Conservation (phyloP, 2,113 vertebrate genomes). For the Muntiacus muntjak region DNA sequence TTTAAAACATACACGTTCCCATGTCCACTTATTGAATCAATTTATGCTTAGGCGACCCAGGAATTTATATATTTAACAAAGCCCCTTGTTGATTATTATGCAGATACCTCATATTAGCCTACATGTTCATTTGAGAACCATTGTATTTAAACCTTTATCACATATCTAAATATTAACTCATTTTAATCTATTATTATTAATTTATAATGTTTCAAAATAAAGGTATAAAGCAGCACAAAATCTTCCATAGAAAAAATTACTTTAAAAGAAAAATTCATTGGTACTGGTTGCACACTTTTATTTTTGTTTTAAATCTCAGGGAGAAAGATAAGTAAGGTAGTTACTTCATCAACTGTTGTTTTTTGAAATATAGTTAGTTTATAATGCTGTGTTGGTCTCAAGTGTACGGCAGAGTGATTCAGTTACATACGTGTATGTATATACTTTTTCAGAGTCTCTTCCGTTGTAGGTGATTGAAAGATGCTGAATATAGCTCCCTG, state of each 20-base stretch:
- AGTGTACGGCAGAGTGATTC: neutral
- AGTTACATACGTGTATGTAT: neutral
- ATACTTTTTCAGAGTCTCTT: neutral
- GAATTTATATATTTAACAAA: conserved; percentile 11
- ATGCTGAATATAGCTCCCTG: neutral
- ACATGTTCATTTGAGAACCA: neutral
- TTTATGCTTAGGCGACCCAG: neutral
- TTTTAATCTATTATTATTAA: neutral
- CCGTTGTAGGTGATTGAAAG: neutral
- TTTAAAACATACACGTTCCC: neutral
- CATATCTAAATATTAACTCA: neutral
- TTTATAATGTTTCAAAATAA: conserved; percentile 17
- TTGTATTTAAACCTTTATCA: conserved; percentile 14
- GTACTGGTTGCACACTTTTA: neutral
- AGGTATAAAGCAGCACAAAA: neutral
- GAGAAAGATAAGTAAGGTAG: neutral
- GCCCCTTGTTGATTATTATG: neutral
- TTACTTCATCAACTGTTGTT: neutral
- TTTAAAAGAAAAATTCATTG: neutral
- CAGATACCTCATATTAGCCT: neutral
- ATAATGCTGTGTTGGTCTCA: neutral
- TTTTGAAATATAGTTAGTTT: neutral
- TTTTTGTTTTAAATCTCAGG: neutral
- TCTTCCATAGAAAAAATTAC: neutral
- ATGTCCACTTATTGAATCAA: neutral